Percentiles rank a stretch among this genome's conserved stretches.
Conservation (phyloP, 1,140 invertebrate species). For the Rhagoletis zephyria region DNA sequence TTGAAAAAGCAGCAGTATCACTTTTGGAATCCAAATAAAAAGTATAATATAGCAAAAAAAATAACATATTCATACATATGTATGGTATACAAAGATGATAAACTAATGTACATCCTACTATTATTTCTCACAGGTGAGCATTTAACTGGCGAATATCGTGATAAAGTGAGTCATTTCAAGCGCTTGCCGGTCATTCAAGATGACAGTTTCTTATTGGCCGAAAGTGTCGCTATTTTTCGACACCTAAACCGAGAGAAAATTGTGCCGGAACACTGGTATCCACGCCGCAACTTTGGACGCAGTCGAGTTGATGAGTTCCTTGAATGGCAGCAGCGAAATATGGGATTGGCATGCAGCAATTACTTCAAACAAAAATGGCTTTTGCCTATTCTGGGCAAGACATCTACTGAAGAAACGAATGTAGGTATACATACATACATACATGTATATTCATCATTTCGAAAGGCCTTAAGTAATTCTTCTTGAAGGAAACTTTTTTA, state of each 20-base stretch:
- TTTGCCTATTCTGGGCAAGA: conserved; percentile 74
- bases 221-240: conserved; percentile 82
- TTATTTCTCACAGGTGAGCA: conserved; percentile 78
- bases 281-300: conserved; percentile 78
- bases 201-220: conserved; percentile 83
- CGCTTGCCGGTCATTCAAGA: conserved; percentile 84
- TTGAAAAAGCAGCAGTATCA: too few species aligned
- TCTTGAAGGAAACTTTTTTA: too few species aligned
- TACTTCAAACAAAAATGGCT: conserved; percentile 80
- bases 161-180: conserved; percentile 82
- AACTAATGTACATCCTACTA: too few species aligned
- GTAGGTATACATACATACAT: conserved; percentile 56
- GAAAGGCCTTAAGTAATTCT: too few species aligned
- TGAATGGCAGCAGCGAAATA: conserved; percentile 89
- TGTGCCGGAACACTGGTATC: conserved; percentile 82
- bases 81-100: background rate
- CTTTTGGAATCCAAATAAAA: too few species aligned
- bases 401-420: conserved; percentile 66
- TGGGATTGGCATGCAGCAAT: conserved; percentile 79
- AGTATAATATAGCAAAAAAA: too few species aligned
- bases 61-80: background rate
- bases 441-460: background rate
- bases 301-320: conserved; percentile 88
- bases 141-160: conserved; percentile 79
- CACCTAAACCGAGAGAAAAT: conserved; percentile 75